Conservation (phyloP, 2,113 vertebrate species). For the Ptilorrhoa leucosticta region DNA sequence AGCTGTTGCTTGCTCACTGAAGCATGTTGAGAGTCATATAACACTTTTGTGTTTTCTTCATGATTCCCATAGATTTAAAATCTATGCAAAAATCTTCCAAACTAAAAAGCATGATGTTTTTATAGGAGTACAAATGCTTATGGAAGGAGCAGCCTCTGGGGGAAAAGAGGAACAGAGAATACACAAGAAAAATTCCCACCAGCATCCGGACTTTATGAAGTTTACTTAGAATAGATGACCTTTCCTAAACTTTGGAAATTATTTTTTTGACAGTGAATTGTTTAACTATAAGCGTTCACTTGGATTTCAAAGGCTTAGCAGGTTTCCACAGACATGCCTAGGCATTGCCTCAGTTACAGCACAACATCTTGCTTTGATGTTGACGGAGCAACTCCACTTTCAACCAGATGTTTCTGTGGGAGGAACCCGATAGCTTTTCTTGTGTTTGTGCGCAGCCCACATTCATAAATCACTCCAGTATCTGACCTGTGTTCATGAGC, state of each 20-base stretch:
- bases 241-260: background rate
- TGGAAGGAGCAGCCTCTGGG: background rate
- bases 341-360: background rate
- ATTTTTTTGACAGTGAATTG: background rate
- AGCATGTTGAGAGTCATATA: accelerated
- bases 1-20: background rate
- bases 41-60: background rate
- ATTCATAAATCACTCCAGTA: background rate
- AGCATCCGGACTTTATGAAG: background rate
- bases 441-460: background rate
- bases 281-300: background rate
- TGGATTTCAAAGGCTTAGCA: background rate
- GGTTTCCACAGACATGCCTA: background rate
- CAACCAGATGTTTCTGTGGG: background rate
- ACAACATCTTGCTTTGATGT: background rate
- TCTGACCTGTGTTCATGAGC: background rate
- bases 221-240: background rate
- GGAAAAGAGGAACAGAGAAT: background rate
- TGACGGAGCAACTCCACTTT: background rate
- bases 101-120: background rate
- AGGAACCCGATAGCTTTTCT: background rate
- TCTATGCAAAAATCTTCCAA: background rate
- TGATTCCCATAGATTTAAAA: background rate
- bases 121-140: background rate
- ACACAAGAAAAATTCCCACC: background rate